Evolutionary conservation across 1,140 invertebrate genomes (phyloP).

Genomic region (Drosophila novamexicana): DNA sequence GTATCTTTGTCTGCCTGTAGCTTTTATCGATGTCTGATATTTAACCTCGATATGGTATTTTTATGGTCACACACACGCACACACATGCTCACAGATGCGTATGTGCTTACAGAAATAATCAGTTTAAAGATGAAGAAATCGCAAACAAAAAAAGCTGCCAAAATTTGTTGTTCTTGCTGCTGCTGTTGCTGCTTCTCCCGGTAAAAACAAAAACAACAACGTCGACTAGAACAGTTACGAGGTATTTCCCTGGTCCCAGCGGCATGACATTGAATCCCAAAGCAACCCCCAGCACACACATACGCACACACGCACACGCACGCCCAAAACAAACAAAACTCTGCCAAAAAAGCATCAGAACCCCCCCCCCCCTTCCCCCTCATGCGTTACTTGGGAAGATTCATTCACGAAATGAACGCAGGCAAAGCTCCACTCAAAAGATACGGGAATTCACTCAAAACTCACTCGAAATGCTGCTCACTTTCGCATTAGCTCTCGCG

Average conservation of each 20-base stretch:
- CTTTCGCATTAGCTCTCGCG: slow-evolving; percentile 15
- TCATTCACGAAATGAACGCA: slow-evolving; percentile 57
- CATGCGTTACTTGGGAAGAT: slow-evolving; percentile 3
- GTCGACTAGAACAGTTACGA: slow-evolving; percentile 47
- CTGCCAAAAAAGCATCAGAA: slow-evolving; percentile 24
- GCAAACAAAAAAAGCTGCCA: slow-evolving; percentile 57
- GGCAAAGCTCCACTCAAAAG: slow-evolving; percentile 36
- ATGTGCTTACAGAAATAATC: slow-evolving; percentile 72
- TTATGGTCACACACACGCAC: slow-evolving; percentile 43
- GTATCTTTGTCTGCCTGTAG: slow-evolving; percentile 56
- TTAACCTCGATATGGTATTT: slow-evolving; percentile 71
- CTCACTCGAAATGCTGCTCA: slow-evolving; percentile 57
- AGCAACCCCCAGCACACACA: slow-evolving; percentile 73
- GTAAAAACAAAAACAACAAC: slow-evolving; percentile 42
- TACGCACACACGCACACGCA: slow-evolving; percentile 9
- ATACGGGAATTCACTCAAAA: slow-evolving; percentile 42
- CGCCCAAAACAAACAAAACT: slow-evolving; percentile 27
- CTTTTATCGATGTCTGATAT: slow-evolving; percentile 81
- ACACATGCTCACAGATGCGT: slow-evolving; percentile 10
- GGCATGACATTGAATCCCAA: slow-evolving; percentile 84
- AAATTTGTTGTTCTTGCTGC: slow-evolving; percentile 13
- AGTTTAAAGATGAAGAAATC: slow-evolving; percentile 80
- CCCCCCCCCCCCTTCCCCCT: slow-evolving; percentile 12
- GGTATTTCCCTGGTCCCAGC: slow-evolving; percentile 84
- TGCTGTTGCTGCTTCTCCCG: slow-evolving; percentile 3